phyloP scores from a whole-genome alignment of 2,113 vertebrate species.

The Oryzias javanicus region DNA sequence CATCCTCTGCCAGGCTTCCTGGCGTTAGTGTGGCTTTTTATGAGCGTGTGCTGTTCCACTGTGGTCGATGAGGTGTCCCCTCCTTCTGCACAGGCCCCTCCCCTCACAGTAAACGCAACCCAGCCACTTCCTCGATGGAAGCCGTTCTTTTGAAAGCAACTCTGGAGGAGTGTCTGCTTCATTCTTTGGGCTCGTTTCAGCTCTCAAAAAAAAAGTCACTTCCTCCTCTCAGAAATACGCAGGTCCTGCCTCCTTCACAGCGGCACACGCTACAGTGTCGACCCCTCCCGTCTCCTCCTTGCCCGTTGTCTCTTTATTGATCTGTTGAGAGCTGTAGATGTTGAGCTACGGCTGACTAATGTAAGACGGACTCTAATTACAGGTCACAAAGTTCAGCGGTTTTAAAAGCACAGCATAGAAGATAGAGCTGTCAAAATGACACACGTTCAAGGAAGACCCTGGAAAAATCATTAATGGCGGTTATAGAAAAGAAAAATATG shows the following conservation, averaged over 20 bases:
- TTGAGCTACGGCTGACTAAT: conserved; percentile 32
- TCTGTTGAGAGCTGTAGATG: conserved; percentile 36
- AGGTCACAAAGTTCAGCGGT: conserved; percentile 43
- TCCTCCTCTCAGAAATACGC: conserved; percentile 29
- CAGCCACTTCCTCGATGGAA: conserved; percentile 60
- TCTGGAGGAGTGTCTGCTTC: neutral
- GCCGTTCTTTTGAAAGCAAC: conserved; percentile 17
- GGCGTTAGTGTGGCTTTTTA: conserved; percentile 45
- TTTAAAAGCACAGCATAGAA: conserved; percentile 4
- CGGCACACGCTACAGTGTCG: neutral
- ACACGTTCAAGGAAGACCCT: neutral
- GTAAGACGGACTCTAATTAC: conserved; percentile 50
- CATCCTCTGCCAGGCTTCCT: conserved; percentile 73
- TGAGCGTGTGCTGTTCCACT: conserved; percentile 59
- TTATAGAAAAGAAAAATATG: neutral
- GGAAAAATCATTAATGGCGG: conserved; percentile 4
- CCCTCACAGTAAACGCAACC: conserved; percentile 49
- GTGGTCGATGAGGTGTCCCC: conserved; percentile 65
- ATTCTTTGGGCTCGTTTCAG: conserved; percentile 28
- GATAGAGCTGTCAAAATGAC: neutral
- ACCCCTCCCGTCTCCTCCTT: neutral
- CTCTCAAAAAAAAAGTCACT: conserved; percentile 26
- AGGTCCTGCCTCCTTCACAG: conserved; percentile 9
- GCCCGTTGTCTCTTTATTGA: conserved; percentile 55
- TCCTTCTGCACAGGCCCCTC: conserved; percentile 52